Evolutionary conservation across 1,140 invertebrate genomes (phyloP).

Genomic region (Hylaeus volcanicus): DNA sequence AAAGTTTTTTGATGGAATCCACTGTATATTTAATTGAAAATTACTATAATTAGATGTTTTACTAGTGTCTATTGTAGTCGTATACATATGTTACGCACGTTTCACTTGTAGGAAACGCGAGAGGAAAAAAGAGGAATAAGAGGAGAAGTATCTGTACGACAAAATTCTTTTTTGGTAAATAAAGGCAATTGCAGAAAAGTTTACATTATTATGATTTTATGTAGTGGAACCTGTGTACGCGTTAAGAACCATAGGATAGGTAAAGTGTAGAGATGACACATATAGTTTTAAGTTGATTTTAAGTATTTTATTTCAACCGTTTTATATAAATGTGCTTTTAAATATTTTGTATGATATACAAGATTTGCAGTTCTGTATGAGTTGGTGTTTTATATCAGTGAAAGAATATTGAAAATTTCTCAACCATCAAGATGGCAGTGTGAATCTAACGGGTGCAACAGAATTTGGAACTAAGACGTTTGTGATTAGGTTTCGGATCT

Average conservation of each 20-base stretch:
- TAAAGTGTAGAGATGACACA: neutral
- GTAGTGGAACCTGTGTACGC: no score
- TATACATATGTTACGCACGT: neutral
- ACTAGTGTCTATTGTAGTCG: conserved; percentile 16
- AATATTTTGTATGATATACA: neutral
- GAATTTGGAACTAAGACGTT: conserved; percentile 9
- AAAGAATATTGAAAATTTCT: neutral
- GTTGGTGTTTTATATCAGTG: neutral
- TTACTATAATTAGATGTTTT: conserved; percentile 21
- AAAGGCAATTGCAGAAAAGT: conserved; percentile 23
- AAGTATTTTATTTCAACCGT: neutral
- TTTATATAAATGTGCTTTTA: neutral
- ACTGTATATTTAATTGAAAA: conserved; percentile 31
- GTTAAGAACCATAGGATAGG: neutral
- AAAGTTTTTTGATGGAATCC: conserved; percentile 6
- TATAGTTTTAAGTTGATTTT: neutral
- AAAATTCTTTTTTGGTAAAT: conserved; percentile 38
- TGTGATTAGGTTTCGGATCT: conserved; percentile 3
- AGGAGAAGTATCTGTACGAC: conserved; percentile 8
- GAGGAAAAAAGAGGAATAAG: neutral
- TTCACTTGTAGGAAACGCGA: neutral
- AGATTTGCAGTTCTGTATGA: no score
- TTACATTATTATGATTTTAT: no score
- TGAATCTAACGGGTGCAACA: conserved; percentile 26
- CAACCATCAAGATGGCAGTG: conserved; percentile 17